Percentiles rank a stretch among this genome's conserved stretches.
These are phyloP conservation scores for Paragorgia papillata DNA, from an alignment of 92 coral and sea anemone species.

Conservation along the genomic window DNA sequence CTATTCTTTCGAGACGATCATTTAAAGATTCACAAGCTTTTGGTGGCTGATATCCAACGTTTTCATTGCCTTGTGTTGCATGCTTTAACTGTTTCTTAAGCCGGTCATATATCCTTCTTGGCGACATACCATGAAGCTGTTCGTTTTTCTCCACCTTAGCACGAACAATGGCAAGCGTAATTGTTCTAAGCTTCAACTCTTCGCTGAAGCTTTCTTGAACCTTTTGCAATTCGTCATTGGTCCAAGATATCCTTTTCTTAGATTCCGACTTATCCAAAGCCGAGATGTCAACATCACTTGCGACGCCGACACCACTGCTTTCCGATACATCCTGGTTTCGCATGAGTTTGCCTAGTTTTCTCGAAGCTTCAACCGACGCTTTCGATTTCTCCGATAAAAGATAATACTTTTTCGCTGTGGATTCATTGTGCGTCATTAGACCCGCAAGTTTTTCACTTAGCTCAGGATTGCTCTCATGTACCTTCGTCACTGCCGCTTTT, in stretches of 20 bases:
- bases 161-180: neutral
- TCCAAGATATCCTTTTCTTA: neutral
- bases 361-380: conserved; percentile 5
- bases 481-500: conserved; percentile 29
- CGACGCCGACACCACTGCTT: too few relatives aligned
- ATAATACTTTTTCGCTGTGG: conserved; percentile 22
- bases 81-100: neutral
- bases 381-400: conserved; percentile 4
- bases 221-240: neutral
- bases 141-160: neutral
- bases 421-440: conserved; percentile 8
- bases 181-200: neutral
- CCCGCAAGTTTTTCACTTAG: conserved; percentile 12
- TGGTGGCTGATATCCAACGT: too few relatives aligned
- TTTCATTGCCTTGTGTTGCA: too few relatives aligned
- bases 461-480: conserved; percentile 18
- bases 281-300: neutral
- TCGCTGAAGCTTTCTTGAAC: neutral
- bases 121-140: conserved; percentile 15
- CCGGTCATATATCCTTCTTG: conserved; percentile 10
- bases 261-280: neutral
- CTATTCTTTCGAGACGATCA: too few relatives aligned
- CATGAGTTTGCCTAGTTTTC: neutral
- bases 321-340: too few relatives aligned
- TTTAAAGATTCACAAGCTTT: too few relatives aligned